These are phyloP conservation scores for Eptesicus fuscus DNA, from an alignment of 2,113 vertebrate genomes.

Conservation along the genomic window DNA sequence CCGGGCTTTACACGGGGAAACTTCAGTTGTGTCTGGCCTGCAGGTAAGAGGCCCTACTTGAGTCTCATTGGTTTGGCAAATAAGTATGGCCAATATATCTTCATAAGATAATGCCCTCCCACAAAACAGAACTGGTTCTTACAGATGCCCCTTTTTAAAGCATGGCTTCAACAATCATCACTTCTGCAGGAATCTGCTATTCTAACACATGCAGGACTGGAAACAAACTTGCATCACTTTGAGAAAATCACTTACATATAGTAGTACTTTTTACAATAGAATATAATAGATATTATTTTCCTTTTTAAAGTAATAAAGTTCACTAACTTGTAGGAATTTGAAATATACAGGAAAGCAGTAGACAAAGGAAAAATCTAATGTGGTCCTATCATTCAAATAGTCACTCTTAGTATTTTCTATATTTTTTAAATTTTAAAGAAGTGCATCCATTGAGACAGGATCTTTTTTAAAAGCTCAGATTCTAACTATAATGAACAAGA, in stretches of 20 bases:
- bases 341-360: neutral
- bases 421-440: constrained; percentile 25
- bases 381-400: neutral
- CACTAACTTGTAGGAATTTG: neutral
- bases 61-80: neutral
- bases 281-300: neutral
- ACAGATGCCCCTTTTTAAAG: neutral
- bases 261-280: neutral
- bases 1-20: neutral
- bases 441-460: constrained; percentile 5
- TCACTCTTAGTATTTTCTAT: neutral
- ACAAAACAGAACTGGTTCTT: neutral
- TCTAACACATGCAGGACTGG: neutral
- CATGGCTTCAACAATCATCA: neutral
- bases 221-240: neutral
- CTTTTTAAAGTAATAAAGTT: constrained; percentile 19
- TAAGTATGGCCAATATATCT: neutral
- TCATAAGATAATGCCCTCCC: neutral
- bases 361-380: neutral
- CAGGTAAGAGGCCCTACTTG: neutral
- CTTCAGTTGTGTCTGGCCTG: neutral
- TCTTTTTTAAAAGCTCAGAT: constrained; percentile 32
- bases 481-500: constrained; percentile 26
- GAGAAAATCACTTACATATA: neutral
- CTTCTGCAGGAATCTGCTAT: neutral